phyloP scores from a whole-genome alignment of 2,113 vertebrate species.

The Fulica atra region DNA sequence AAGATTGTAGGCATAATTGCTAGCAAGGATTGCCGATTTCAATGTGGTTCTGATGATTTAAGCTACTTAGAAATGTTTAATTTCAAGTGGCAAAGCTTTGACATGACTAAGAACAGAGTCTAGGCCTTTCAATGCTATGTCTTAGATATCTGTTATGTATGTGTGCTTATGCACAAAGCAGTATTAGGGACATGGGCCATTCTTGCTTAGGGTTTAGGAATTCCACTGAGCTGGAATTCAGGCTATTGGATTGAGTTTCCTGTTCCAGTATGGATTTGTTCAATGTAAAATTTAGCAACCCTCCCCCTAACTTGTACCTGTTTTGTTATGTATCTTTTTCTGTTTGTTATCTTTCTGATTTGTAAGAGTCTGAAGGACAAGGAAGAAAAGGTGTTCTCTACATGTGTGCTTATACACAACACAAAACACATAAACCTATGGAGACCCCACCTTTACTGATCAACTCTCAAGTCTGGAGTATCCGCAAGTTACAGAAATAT shows the following conservation, averaged over 20 bases:
- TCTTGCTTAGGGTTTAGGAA: not conserved
- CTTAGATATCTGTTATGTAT: not conserved
- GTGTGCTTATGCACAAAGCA: not conserved
- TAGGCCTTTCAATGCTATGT: not conserved
- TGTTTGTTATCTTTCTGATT: not conserved
- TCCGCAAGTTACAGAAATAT: not conserved
- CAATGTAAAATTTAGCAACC: not conserved
- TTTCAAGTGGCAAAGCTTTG: not conserved
- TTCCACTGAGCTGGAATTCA: not conserved
- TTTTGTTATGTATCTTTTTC: not conserved
- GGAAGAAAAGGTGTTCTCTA: not conserved
- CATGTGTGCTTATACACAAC: not conserved
- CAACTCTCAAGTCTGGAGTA: not conserved
- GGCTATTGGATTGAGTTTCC: not conserved
- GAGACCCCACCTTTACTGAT: not conserved
- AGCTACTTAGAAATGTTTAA: not conserved
- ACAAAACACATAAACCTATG: not conserved
- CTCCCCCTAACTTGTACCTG: not conserved
- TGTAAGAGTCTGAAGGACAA: not conserved
- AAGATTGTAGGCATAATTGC: not conserved
- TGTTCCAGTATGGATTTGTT: not conserved
- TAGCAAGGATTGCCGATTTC: not conserved
- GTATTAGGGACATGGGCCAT: not conserved
- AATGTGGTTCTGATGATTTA: not conserved
- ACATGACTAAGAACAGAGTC: not conserved